Evolutionary conservation across 2,113 vertebrate genomes (phyloP), one percentile per base, ranked within the genome.

Genomic region (Sapayoa aenigma): DNA sequence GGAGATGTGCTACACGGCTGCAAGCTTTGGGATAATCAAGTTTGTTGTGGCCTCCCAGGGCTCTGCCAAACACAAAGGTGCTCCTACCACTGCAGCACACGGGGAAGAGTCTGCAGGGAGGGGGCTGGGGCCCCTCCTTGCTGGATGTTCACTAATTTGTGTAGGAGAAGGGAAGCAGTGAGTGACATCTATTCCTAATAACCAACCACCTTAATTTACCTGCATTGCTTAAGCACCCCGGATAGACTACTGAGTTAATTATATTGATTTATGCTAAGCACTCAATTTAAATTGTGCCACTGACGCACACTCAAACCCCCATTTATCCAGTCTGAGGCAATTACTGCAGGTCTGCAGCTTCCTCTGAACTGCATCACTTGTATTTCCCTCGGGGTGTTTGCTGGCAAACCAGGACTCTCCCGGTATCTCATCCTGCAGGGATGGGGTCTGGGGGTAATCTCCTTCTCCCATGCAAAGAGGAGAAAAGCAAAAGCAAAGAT

Each of bases 91-190:
- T 0, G 0, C 53, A 31, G 4, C 7, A 1, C 14, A 17, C 56
- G 6, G n/a, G 28, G 25, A 35, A 77, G 16, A 30, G 17, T 16
- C 22, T 28, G 5, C 0, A 0, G 42, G 28, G 4, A 67, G 16
- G 37, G 47, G 44, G 21, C 16, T 11, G 47, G n/a, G 55, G 8
- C 14, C 37, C 24, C 1, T 14, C 28, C 33, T 2, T 27, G 50
- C 59, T 16, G 30, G 42, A 20, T 4, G 0, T 4, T 46, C 17
- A 3, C 1, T 0, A 30, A 12, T 16, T 9, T 0, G 0, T 7
- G 60, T 1, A 49, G 41, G 19, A 44, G 72, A 14, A 27, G 0
- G 52, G 52, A 21, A 58, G 78, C 52, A 31, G 77, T 0, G 12
- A 74, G 44, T 2, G 71, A 28, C 79, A 76, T 1, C 41, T 14